phyloP scores from a whole-genome alignment of 2,888 invertebrate species.

The Aplocera efformata region DNA sequence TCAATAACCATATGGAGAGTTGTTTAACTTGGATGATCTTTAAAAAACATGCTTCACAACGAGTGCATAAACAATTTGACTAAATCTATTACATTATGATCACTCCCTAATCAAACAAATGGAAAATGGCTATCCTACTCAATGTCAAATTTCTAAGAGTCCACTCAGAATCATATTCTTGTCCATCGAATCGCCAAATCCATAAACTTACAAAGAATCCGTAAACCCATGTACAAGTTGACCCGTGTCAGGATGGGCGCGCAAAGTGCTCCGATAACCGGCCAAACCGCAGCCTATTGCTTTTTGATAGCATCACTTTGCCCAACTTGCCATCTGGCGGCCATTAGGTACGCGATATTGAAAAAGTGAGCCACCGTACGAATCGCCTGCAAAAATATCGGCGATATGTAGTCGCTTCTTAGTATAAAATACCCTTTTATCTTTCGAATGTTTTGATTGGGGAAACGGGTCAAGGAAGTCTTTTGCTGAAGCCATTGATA shows the following conservation, averaged over 20 bases:
- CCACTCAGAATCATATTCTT: slow-evolving; percentile 13
- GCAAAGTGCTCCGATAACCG: slow-evolving; percentile 78
- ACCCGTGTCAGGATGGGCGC: slow-evolving; percentile 63
- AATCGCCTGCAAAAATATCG: slow-evolving; percentile 34
- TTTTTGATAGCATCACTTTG: slow-evolving; percentile 81
- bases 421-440: slow-evolving; percentile 9
- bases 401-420: slow-evolving; percentile 20
- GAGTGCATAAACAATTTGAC: too few relatives aligned
- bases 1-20: too few relatives aligned
- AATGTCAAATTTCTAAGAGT: slow-evolving; percentile 16
- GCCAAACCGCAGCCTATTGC: slow-evolving; percentile 75
- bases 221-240: slow-evolving; percentile 58
- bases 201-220: slow-evolving; percentile 36
- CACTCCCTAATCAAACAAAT: background rate
- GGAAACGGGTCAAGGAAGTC: slow-evolving; percentile 5
- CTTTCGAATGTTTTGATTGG: slow-evolving; percentile 6
- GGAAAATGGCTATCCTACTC: slow-evolving; percentile 14
- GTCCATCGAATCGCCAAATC: slow-evolving; percentile 17
- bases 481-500: background rate
- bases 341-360: slow-evolving; percentile 78
- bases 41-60: too few relatives aligned
- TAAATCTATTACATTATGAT: too few relatives aligned
- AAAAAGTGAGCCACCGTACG: slow-evolving; percentile 67
- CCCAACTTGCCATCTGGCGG: slow-evolving; percentile 77
- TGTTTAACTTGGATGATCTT: too few relatives aligned